Base-by-base conservation (phyloP, 2,113 vertebrate genomes). In the Panurus biarmicus region DNA sequence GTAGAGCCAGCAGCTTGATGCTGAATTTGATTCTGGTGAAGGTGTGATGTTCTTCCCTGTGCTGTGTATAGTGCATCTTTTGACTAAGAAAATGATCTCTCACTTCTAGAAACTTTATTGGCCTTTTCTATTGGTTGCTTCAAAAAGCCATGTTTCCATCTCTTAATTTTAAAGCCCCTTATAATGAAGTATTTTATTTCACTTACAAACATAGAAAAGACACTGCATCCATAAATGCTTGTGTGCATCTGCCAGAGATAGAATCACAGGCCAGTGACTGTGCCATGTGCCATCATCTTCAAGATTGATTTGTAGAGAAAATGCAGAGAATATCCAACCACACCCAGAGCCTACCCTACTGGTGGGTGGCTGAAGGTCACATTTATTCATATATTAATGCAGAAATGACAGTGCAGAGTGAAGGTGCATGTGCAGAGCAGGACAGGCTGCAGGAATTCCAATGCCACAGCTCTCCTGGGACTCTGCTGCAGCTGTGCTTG, bases 401-500 rank as follows among this genome's bases (percentile, higher is more conserved):
- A 62, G 57, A 50, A 50, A 5, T 3, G 28, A 9, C 29, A 2
- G 28, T 7, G 45, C 75, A 3, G 77, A 40, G 61, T 35, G 66
- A 3, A 28, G 22, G 61, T 9, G 67, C 21, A 0, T 1, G 28
- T 48, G 93, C 56, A 21, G 76, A 24, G 24, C 40, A 0, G 9
- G 23, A 4, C 12, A 8, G n/a, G 4, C 75, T 36, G 75, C 80
- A 44, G 66, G 7, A 42, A 25, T 35, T 17, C 48, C 76, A 22
- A 9, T 24, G 54, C n/a, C 31, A 7, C 26, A 16, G 18, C 38
- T 28, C 71, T 17, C 1, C 72, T 1, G 72, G 16, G 29, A 33
- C n/a, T 48, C 44, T 8, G 61, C 13, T 20, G 70, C 65, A 61
- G 51, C 62, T 24, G 42, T 0, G 3, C 51, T 14, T 1, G 1